Percentiles rank a stretch among this genome's conserved stretches.
Evolutionary conservation across 2,797 vertebrate genomes (phyloP).

Genomic region (Chloroceryle inda): DNA sequence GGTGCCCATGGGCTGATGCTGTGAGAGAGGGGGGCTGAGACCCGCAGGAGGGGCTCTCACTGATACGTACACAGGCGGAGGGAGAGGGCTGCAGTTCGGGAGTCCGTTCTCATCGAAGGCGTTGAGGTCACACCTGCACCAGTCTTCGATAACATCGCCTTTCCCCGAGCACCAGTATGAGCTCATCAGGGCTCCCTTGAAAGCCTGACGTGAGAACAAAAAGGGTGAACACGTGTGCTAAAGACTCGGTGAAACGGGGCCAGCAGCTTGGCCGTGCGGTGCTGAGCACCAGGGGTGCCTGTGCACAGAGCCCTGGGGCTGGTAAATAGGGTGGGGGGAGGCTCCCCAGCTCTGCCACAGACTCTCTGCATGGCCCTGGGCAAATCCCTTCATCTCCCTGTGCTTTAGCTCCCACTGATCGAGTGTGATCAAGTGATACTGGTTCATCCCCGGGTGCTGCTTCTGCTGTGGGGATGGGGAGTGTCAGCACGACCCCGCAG

Average conservation of each 20-base stretch:
- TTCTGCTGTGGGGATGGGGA: neutral
- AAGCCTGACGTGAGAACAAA: conserved; percentile 85
- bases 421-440: fast-evolving
- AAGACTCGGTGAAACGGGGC: neutral
- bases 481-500: fast-evolving
- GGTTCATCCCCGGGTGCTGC: neutral
- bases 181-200: conserved; percentile 96
- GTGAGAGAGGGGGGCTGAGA: fast-evolving
- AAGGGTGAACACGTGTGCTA: neutral
- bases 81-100: conserved; percentile 95
- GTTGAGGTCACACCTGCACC: conserved; percentile 97
- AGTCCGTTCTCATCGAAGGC: conserved; percentile 95
- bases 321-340: fast-evolving
- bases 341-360: neutral
- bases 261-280: fast-evolving
- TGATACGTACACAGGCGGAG: conserved; percentile 90
- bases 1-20: neutral
- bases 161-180: conserved; percentile 98
- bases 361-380: neutral
- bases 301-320: neutral
- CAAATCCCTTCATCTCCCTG: neutral
- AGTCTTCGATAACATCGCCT: conserved; percentile 98
- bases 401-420: fast-evolving
- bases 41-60: fast-evolving
- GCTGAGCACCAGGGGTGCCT: neutral